Evolutionary conservation across 2,113 vertebrate species (phyloP).

Genomic region (Chrysemys picta): DNA sequence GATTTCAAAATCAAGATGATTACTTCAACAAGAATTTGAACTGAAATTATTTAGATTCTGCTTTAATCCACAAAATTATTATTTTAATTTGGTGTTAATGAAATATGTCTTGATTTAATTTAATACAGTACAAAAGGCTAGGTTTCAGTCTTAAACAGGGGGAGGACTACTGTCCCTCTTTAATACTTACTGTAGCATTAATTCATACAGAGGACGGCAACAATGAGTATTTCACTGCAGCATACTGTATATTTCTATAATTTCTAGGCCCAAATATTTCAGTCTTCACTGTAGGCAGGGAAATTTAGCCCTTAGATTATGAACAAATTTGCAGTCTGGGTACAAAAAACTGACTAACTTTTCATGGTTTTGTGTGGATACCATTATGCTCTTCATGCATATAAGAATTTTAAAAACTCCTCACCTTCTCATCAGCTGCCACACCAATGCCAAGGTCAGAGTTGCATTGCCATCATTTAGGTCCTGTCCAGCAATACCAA

Average conservation of each 20-base stretch:
- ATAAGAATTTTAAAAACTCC: background rate
- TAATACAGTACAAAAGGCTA: background rate
- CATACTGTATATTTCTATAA: background rate
- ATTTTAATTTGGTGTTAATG: background rate
- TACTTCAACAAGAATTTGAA: background rate
- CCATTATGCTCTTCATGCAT: background rate
- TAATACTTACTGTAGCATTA: background rate
- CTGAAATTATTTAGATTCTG: background rate
- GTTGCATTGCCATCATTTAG: slow-evolving; percentile 91
- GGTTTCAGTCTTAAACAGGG: background rate
- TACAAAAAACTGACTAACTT: background rate
- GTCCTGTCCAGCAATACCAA: slow-evolving; percentile 94
- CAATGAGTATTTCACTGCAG: background rate
- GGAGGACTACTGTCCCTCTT: background rate
- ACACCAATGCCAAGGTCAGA: slow-evolving; percentile 92
- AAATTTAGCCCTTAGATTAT: background rate
- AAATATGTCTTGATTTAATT: background rate
- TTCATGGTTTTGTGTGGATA: background rate
- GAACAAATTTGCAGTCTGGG: background rate
- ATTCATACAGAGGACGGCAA: background rate
- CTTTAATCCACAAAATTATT: background rate
- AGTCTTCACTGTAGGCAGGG: background rate
- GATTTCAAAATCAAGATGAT: background rate
- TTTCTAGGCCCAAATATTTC: background rate
- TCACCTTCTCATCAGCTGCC: slow-evolving; percentile 98